Percentiles rank a stretch among this genome's conserved stretches.
phyloP scores from a whole-genome alignment of 2,888 invertebrate species.

The Monopis laevigella region DNA sequence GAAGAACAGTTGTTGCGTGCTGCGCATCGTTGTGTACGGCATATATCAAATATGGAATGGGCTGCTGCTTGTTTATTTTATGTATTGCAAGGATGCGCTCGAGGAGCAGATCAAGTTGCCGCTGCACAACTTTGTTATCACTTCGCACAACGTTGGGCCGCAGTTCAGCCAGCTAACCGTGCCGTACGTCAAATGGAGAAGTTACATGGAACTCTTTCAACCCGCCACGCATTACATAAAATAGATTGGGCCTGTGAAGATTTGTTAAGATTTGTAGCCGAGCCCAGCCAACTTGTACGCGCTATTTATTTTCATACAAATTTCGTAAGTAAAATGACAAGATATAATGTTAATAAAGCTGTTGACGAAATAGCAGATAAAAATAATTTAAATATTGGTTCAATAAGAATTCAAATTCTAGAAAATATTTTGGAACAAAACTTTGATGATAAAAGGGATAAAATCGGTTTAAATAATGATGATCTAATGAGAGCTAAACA shows the following conservation, averaged over 20 bases:
- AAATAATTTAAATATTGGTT: constrained; percentile 54
- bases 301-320: constrained; percentile 52
- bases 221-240: constrained; percentile 54
- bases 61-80: constrained; percentile 62
- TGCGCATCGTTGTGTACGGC: constrained; percentile 54
- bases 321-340: constrained; percentile 47
- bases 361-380: constrained; percentile 61
- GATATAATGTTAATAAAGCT: constrained; percentile 51
- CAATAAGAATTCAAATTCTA: constrained; percentile 54
- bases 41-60: constrained; percentile 64
- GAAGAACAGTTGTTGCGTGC: constrained; percentile 54
- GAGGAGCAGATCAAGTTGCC: constrained; percentile 61
- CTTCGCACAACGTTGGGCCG: constrained; percentile 60
- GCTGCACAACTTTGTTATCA: constrained; percentile 60
- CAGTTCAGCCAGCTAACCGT: constrained; percentile 53
- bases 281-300: constrained; percentile 55
- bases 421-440: constrained; percentile 51
- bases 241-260: constrained; percentile 58
- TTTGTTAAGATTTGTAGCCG: constrained; percentile 46
- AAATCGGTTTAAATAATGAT: constrained; percentile 35
- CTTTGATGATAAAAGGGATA: constrained; percentile 27
- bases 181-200: constrained; percentile 60
- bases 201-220: constrained; percentile 51
- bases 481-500: constrained; percentile 56
- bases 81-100: constrained; percentile 57